phyloP scores from a whole-genome alignment of 2,113 vertebrate genomes.

The Clarias gariepinus region DNA sequence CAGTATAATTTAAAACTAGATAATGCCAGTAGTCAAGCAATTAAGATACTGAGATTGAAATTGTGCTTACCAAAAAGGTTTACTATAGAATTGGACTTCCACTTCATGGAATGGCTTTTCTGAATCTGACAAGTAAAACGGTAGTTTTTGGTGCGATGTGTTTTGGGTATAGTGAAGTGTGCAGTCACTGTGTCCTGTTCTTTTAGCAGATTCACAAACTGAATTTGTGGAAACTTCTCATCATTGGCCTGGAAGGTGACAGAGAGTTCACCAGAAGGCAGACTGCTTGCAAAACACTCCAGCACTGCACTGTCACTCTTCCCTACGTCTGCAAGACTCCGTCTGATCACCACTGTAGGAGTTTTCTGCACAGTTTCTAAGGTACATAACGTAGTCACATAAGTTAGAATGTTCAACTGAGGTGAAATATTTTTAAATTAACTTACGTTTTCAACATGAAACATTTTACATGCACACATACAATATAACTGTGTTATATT shows the following conservation, averaged over 20 bases:
- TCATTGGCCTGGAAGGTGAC: slow-evolving; percentile 55
- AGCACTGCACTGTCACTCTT: slow-evolving; percentile 50
- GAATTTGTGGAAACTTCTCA: neutral
- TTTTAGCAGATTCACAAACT: slow-evolving; percentile 49
- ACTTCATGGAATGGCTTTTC: neutral
- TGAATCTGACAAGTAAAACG: slow-evolving; percentile 45
- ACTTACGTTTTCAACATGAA: neutral
- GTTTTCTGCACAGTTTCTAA: slow-evolving; percentile 35
- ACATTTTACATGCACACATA: too few species aligned
- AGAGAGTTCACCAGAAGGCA: slow-evolving; percentile 55
- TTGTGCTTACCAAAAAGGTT: slow-evolving; percentile 47
- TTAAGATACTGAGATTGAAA: neutral
- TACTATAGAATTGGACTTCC: slow-evolving; percentile 22
- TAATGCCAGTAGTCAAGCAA: neutral
- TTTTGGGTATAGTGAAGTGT: slow-evolving; percentile 30
- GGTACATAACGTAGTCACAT: neutral
- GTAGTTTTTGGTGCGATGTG: neutral
- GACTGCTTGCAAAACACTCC: slow-evolving; percentile 57
- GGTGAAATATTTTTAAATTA: neutral
- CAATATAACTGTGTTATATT: too few species aligned
- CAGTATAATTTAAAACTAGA: neutral
- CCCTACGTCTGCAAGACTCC: slow-evolving; percentile 51
- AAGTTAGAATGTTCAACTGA: neutral
- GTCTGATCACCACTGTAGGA: slow-evolving; percentile 64
- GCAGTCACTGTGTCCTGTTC: slow-evolving; percentile 46